Evolutionary conservation across 2,888 invertebrate genomes (phyloP).

Genomic region (Crioceris asparagi): DNA sequence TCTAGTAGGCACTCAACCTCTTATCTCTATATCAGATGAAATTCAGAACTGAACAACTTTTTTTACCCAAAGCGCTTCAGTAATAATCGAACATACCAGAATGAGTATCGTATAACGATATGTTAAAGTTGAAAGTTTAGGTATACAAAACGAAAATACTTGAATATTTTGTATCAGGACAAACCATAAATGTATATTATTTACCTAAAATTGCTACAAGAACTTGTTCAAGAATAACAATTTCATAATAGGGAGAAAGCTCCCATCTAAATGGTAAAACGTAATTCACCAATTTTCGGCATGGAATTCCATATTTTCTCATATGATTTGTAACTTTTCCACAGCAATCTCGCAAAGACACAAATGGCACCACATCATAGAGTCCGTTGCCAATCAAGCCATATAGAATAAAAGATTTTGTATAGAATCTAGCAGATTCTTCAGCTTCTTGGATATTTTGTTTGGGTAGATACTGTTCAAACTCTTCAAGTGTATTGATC

Average conservation of each 20-base stretch:
- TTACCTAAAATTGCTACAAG: constrained; percentile 9
- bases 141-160: no score
- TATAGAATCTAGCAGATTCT: constrained; percentile 13
- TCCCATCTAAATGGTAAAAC: constrained; percentile 21
- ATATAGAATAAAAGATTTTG: constrained; percentile 18
- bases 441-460: constrained; percentile 14
- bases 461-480: constrained; percentile 13
- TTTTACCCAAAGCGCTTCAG: no score
- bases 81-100: no score
- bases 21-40: no score
- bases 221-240: constrained; percentile 18
- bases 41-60: no score
- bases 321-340: constrained; percentile 16
- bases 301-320: constrained; percentile 21
- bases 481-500: constrained; percentile 11
- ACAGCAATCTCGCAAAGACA: constrained; percentile 18
- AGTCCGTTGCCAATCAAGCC: constrained; percentile 19
- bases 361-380: constrained; percentile 19
- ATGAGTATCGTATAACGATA: no score
- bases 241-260: constrained; percentile 14
- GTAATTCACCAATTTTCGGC: constrained; percentile 16
- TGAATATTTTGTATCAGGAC: no score
- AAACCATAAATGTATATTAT: no score
- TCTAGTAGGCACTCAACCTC: no score
- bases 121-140: no score